Evolutionary conservation across 1,140 invertebrate genomes (phyloP), one percentile per base, ranked within the genome.

Genomic region (Steinernema khuongi): DNA sequence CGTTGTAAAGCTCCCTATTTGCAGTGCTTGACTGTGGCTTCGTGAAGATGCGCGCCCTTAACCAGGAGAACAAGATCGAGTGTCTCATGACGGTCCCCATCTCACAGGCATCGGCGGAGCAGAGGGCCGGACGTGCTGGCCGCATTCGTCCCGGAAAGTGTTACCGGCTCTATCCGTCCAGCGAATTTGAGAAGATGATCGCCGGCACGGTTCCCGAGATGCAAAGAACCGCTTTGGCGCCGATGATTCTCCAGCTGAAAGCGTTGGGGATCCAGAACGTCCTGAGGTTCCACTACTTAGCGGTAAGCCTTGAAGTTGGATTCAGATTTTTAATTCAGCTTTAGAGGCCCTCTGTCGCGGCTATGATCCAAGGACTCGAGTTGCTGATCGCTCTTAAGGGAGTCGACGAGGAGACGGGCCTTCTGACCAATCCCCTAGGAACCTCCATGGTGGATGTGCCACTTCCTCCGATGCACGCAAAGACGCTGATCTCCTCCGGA

Each of bases 11-110:
- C 41, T 60, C 33, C 1, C 18, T 18, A 77, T 76, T 89, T 89
- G 32, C 81, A 93, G 94, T 97, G 66, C 90, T 98, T 69, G 96
- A 99, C 85, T 91, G 92, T 87, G 96, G 96, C 0, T 99, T 95
- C 88, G 93, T 95, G n/a, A 99, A 98, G 88, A 85, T 96, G 68
- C 91, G 92, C 31, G 94, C 92, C 88, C 96, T 92, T 83, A 93
- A 96, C 83, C 88, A 91, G 0, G 89, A 90, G 31, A 91, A 92
- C 18, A 91, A 91, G 26, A 92, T 93, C 14, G 94, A 97, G 85
- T 91, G 90, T 68, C 85, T 99, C 1, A 89, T 94, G 11, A 89
- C 93, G 1, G 90, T 93, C 36, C 92, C 94, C 0, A 89, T 93
- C 17, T 94, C 93, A 1, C 83, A 85, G 36, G 92, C 94, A 7